These are phyloP conservation scores for Tholera decimalis DNA, from an alignment of 2,888 invertebrate genomes.

Conservation along the genomic window DNA sequence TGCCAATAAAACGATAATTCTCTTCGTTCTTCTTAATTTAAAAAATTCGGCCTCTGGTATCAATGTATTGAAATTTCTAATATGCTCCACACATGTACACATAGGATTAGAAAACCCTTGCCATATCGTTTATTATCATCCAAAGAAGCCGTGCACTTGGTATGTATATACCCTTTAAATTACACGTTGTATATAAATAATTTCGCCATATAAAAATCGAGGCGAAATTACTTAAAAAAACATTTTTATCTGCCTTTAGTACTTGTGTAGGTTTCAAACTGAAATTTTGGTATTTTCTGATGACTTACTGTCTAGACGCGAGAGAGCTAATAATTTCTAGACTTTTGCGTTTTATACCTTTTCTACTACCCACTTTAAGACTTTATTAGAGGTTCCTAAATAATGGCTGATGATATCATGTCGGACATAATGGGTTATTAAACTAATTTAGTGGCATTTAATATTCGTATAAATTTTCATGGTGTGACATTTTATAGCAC, in stretches of 20 bases:
- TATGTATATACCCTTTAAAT: too few relatives aligned
- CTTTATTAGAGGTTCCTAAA: slow-evolving; percentile 26
- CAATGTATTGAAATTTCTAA: too few relatives aligned
- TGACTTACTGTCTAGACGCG: slow-evolving; percentile 4
- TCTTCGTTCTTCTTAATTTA: too few relatives aligned
- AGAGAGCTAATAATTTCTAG: slow-evolving; percentile 8
- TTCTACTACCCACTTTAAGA: slow-evolving; percentile 19
- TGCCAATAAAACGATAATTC: too few relatives aligned
- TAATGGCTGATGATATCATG: slow-evolving; percentile 27
- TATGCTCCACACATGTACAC: too few relatives aligned
- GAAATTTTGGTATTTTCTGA: slow-evolving; percentile 23
- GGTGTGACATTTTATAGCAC: neutral
- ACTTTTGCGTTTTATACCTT: slow-evolving; percentile 15
- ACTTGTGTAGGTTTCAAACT: neutral
- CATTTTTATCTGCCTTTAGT: neutral
- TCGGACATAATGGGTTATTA: slow-evolving; percentile 23
- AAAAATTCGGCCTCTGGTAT: too few relatives aligned
- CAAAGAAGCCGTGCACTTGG: too few relatives aligned
- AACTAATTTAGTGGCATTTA: slow-evolving; percentile 44
- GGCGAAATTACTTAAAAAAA: neutral
- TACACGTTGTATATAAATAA: too few relatives aligned
- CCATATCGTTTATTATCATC: too few relatives aligned
- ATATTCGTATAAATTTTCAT: slow-evolving; percentile 22
- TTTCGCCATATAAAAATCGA: neutral
- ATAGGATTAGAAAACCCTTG: too few relatives aligned